A percentile compares a stretch with the other conserved stretches of the same genome.
Conservation (phyloP, 2,888 invertebrate genomes). For the Thecophora atra region DNA sequence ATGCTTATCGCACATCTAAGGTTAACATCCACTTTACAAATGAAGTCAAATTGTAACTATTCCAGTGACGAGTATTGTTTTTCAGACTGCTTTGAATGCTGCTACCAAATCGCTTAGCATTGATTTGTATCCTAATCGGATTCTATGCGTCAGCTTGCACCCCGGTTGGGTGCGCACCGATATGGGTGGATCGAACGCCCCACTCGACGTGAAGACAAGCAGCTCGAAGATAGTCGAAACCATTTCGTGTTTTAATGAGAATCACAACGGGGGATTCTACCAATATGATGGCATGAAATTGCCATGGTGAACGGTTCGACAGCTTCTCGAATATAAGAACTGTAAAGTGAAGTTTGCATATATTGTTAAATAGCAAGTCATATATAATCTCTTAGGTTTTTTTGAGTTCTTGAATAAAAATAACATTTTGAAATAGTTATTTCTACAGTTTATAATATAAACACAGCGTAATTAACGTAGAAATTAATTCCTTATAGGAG, state of each 20-base stretch:
- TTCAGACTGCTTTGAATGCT: constrained; percentile 85
- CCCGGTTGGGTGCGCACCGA: constrained; percentile 94
- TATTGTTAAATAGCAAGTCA: background rate
- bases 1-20: constrained; percentile 89
- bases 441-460: constrained; percentile 20
- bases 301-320: constrained; percentile 71
- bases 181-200: constrained; percentile 86
- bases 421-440: constrained; percentile 21
- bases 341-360: background rate
- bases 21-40: constrained; percentile 64
- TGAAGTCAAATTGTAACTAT: background rate
- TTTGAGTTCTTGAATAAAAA: background rate
- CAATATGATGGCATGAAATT: constrained; percentile 80
- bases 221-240: constrained; percentile 74
- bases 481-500: constrained; percentile 34
- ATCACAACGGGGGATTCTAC: constrained; percentile 79
- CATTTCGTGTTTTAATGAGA: constrained; percentile 71
- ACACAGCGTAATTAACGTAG: constrained; percentile 22
- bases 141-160: constrained; percentile 80
- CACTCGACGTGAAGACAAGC: constrained; percentile 76
- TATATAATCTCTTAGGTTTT: background rate
- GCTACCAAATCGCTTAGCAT: constrained; percentile 85
- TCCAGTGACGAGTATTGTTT: background rate
- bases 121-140: constrained; percentile 79
- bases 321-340: no score